Evolutionary conservation across 2,888 invertebrate genomes (phyloP).

Genomic region (Incurvaria masculella): DNA sequence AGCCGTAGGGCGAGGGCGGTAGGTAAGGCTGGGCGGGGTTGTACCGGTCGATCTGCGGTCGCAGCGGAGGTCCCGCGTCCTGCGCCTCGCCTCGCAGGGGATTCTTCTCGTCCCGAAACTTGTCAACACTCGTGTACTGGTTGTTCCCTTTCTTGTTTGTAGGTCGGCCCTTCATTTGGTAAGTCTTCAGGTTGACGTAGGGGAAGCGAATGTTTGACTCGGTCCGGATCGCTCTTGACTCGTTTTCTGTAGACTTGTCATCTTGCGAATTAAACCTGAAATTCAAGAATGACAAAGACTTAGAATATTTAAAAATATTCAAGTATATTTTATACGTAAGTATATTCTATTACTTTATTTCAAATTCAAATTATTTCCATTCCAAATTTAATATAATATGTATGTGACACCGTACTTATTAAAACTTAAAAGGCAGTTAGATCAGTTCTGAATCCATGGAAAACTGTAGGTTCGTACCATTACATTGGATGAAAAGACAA

Average conservation of each 20-base stretch:
- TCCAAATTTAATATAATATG: not conserved
- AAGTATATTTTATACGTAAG: no score
- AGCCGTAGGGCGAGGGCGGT: constrained; percentile 32
- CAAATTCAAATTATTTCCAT: no score
- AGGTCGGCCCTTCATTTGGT: constrained; percentile 38
- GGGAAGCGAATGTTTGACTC: constrained; percentile 43
- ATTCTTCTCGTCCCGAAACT: constrained; percentile 32
- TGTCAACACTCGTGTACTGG: constrained; percentile 35
- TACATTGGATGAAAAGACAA: no score
- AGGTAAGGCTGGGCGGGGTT: constrained; percentile 52
- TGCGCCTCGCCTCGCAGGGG: constrained; percentile 47
- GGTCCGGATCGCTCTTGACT: constrained; percentile 45
- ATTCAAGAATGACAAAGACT: constrained; percentile 17
- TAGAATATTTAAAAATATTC: no score
- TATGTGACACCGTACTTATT: not conserved
- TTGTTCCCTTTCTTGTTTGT: constrained; percentile 32
- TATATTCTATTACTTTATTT: no score
- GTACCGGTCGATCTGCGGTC: constrained; percentile 39
- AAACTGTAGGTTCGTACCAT: no score
- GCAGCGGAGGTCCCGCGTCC: constrained; percentile 25
- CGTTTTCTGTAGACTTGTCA: constrained; percentile 43
- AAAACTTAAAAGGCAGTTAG: not conserved
- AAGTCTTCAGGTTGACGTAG: constrained; percentile 44
- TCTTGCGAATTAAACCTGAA: constrained; percentile 39
- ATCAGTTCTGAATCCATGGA: constrained; percentile 1